These are phyloP conservation scores for Plagodis pulveraria DNA, from an alignment of 2,888 invertebrate species.

Conservation along the genomic window DNA sequence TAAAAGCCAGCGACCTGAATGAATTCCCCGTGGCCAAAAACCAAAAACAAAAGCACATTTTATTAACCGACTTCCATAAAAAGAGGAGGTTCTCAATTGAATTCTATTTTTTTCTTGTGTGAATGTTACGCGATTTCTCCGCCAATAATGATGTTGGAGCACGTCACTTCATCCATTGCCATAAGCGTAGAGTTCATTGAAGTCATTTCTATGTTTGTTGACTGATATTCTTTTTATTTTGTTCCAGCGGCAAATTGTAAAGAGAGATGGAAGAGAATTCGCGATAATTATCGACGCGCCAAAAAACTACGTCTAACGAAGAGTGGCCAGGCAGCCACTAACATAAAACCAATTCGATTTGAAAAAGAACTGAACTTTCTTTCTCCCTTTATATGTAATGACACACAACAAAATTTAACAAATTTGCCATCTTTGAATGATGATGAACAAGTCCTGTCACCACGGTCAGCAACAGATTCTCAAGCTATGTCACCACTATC, in stretches of 20 bases:
- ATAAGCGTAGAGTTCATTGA: slow-evolving; percentile 17
- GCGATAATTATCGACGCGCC: slow-evolving; percentile 24
- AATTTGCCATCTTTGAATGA: slow-evolving; percentile 20
- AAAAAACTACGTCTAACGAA: slow-evolving; percentile 18
- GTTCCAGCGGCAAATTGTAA: slow-evolving; percentile 23
- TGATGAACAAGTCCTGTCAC: slow-evolving; percentile 21
- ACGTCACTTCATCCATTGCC: slow-evolving; percentile 12
- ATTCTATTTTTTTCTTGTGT: slow-evolving; percentile 9
- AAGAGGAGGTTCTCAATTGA: slow-evolving; percentile 2
- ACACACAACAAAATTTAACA: slow-evolving; percentile 16
- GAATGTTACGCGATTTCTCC: slow-evolving; percentile 15
- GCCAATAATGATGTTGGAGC: slow-evolving; percentile 14
- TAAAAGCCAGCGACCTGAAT: slow-evolving; percentile 26
- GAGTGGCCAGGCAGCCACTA: slow-evolving; percentile 21
- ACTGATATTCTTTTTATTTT: slow-evolving; percentile 23
- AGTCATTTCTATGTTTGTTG: slow-evolving; percentile 19
- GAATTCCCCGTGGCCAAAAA: slow-evolving; percentile 39
- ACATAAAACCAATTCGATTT: slow-evolving; percentile 18
- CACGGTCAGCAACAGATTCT: slow-evolving; percentile 17
- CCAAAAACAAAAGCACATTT: slow-evolving; percentile 30
- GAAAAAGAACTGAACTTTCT: slow-evolving; percentile 21
- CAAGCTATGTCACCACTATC: slow-evolving; percentile 20
- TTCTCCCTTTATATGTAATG: slow-evolving; percentile 16
- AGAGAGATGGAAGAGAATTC: slow-evolving; percentile 26
- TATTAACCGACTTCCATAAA: slow-evolving; percentile 12